These are phyloP conservation scores for Sarcophaga peregrina DNA, from an alignment of 1,140 invertebrate genomes.

Conservation along the genomic window DNA sequence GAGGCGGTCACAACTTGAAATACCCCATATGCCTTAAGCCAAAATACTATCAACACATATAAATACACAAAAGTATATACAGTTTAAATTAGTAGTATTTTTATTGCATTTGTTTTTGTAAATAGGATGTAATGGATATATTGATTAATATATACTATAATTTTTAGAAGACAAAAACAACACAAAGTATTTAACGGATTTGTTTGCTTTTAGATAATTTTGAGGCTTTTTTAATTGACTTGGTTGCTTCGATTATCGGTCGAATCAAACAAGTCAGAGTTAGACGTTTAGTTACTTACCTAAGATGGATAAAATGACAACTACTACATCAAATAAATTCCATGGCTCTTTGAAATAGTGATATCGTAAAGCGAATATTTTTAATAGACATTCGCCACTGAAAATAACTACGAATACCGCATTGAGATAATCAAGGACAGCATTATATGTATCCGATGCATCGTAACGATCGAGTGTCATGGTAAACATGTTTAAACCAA, in stretches of 20 bases:
- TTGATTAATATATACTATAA: background rate
- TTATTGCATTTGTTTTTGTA: background rate
- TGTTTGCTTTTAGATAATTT: background rate
- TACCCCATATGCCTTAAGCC: conserved; percentile 44
- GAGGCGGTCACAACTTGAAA: background rate
- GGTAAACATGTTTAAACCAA: conserved; percentile 97
- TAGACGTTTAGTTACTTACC: conserved; percentile 75
- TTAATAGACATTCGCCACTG: conserved; percentile 95
- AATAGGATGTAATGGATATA: background rate
- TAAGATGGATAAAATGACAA: conserved; percentile 98
- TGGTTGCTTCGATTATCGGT: background rate
- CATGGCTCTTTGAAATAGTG: conserved; percentile 99
- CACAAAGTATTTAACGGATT: conserved; percentile 38
- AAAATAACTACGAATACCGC: conserved; percentile 99
- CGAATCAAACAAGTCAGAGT: background rate
- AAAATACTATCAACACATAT: conserved; percentile 49
- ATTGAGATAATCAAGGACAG: conserved; percentile 90
- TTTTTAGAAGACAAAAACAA: conserved; percentile 28
- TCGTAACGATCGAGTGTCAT: conserved; percentile 98
- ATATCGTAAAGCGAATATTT: conserved; percentile 95
- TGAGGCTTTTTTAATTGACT: background rate
- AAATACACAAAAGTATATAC: conserved; percentile 44
- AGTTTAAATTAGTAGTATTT: conserved; percentile 8
- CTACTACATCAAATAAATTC: conserved; percentile 99
- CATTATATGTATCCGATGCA: conserved; percentile 83